Evolutionary conservation across 2,797 vertebrate genomes (phyloP).

Genomic region (Syngnathus acus): DNA sequence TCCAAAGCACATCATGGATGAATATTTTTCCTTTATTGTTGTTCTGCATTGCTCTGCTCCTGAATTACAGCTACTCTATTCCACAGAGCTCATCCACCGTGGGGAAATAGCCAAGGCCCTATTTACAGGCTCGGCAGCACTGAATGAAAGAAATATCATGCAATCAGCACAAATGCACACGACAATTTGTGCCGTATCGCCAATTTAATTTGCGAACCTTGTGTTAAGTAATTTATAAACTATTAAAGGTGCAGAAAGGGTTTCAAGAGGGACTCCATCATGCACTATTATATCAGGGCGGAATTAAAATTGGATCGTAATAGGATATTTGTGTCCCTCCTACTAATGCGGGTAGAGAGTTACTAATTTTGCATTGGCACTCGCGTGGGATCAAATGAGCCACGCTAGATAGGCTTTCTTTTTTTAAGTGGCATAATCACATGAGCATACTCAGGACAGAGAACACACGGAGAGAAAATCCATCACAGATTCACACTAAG

Average conservation of each 20-base stretch:
- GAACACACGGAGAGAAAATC: not conserved
- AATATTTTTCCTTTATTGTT: not conserved
- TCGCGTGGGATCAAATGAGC: slow-evolving; percentile 19
- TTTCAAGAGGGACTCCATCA: slow-evolving; percentile 29
- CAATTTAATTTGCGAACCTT: slow-evolving; percentile 8
- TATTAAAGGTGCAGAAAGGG: slow-evolving; percentile 37
- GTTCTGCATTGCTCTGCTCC: slow-evolving; percentile 13
- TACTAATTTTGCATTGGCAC: slow-evolving; percentile 34
- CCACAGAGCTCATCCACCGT: slow-evolving; percentile 11
- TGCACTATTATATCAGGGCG: slow-evolving; percentile 22
- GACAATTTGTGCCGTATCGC: not conserved
- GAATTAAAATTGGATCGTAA: slow-evolving; percentile 28
- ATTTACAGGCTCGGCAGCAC: slow-evolving; percentile 9
- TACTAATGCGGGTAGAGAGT: slow-evolving; percentile 21
- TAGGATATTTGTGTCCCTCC: slow-evolving; percentile 27
- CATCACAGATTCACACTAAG: not conserved
- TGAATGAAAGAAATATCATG: slow-evolving; percentile 17
- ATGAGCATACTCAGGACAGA: not conserved
- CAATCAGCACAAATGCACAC: slow-evolving; percentile 10
- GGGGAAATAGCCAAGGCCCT: not conserved
- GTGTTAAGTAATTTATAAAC: slow-evolving; percentile 24
- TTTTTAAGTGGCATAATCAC: slow-evolving; percentile 20
- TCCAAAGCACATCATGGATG: slow-evolving; percentile 5
- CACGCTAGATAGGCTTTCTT: slow-evolving; percentile 12
- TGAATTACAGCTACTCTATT: slow-evolving; percentile 21